Evolutionary conservation across 1,140 invertebrate genomes (phyloP).

Genomic region (Heliothis subflexa): DNA sequence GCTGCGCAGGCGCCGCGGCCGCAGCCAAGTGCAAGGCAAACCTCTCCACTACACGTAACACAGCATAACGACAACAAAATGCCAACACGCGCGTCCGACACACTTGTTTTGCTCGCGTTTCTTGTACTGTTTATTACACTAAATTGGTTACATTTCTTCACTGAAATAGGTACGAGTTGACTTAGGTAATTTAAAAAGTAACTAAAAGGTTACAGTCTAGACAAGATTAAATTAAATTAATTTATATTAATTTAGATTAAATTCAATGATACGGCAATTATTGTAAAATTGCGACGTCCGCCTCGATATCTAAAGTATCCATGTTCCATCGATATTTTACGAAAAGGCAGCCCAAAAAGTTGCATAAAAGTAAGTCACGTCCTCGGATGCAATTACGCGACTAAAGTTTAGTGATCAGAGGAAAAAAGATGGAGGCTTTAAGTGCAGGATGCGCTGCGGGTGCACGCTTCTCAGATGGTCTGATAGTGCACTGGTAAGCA

Average conservation of each 20-base stretch:
- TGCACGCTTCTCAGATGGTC: constrained; percentile 30
- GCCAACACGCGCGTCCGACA: constrained; percentile 31
- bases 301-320: not conserved
- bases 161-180: not conserved
- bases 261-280: not conserved
- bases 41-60: constrained; percentile 69
- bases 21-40: constrained; percentile 79
- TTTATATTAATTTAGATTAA: not conserved
- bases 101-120: constrained; percentile 42
- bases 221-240: not conserved
- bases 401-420: constrained; percentile 20
- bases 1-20: constrained; percentile 45
- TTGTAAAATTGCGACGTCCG: not conserved
- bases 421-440: constrained; percentile 29
- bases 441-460: constrained; percentile 31
- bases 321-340: constrained; percentile 20
- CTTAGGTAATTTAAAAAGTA: not conserved
- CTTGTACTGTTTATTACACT: constrained; percentile 33
- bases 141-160: constrained; percentile 1
- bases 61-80: constrained; percentile 63
- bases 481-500: constrained; percentile 28
- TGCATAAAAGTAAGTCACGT: constrained; percentile 42
- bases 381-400: constrained; percentile 30
- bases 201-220: too few relatives aligned
- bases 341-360: not conserved